Percentiles rank a stretch among this genome's conserved stretches.
These are phyloP conservation scores for Gobius niger DNA, from an alignment of 2,113 vertebrate genomes.

Conservation along the genomic window DNA sequence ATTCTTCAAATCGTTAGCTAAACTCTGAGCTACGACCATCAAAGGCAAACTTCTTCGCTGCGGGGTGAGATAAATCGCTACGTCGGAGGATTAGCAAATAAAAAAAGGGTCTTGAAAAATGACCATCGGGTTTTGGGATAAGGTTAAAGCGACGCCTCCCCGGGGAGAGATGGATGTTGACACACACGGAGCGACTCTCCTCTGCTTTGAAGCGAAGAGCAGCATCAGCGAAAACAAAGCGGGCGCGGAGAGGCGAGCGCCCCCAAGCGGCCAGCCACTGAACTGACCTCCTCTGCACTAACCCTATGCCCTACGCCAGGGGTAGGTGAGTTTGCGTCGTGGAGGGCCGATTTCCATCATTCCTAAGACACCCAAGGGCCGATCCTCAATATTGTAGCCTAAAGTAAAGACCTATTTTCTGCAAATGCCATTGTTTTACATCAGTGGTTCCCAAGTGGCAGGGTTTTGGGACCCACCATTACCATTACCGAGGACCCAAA, in stretches of 20 bases:
- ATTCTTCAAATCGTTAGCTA: conserved; percentile 65
- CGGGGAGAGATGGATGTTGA: conserved; percentile 71
- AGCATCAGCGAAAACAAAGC: conserved; percentile 61
- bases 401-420: too few species aligned
- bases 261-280: conserved; percentile 53
- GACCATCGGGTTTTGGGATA: conserved; percentile 38
- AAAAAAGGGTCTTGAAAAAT: conserved; percentile 27
- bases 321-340: too few species aligned
- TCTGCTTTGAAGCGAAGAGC: conserved; percentile 66
- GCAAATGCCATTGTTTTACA: too few species aligned
- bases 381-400: too few species aligned
- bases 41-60: conserved; percentile 19
- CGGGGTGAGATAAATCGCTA: neutral
- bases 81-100: neutral
- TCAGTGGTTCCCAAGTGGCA: too few species aligned
- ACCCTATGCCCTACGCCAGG: too few species aligned
- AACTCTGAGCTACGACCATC: conserved; percentile 40
- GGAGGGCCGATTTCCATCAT: too few species aligned
- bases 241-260: conserved; percentile 59
- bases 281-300: conserved; percentile 23
- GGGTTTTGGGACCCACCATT: too few species aligned
- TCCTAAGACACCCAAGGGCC: too few species aligned
- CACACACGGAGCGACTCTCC: conserved; percentile 70
- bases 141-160: conserved; percentile 62
- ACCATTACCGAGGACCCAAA: too few species aligned